phyloP scores from a whole-genome alignment of 2,113 vertebrate genomes.

The Gallinago jamesoni region DNA sequence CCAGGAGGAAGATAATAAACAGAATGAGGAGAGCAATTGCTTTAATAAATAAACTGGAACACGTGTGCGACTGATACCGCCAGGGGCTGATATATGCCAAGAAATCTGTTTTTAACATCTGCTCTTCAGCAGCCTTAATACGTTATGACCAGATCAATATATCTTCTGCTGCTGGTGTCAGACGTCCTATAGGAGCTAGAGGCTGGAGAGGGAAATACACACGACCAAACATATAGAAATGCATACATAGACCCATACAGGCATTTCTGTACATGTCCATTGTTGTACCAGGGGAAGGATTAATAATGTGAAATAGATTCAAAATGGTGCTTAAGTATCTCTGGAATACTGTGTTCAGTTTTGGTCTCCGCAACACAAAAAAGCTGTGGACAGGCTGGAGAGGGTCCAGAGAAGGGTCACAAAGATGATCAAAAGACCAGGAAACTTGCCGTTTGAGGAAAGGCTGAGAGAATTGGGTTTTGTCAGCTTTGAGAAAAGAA shows the following conservation, averaged over 20 bases:
- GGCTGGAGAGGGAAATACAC: not conserved
- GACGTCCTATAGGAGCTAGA: slow-evolving; percentile 8
- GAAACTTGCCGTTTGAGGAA: not conserved
- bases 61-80: slow-evolving; percentile 27
- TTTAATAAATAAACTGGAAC: slow-evolving; percentile 58
- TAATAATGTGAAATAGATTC: slow-evolving; percentile 55
- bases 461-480: not conserved
- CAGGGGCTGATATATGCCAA: slow-evolving; percentile 38
- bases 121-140: slow-evolving; percentile 67
- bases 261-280: not conserved
- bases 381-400: not conserved
- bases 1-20: slow-evolving; percentile 56
- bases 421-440: not conserved
- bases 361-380: not conserved
- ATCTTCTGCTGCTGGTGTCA: slow-evolving; percentile 53
- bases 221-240: not conserved
- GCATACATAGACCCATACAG: not conserved
- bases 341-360: not conserved
- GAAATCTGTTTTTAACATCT: slow-evolving; percentile 66
- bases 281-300: slow-evolving; percentile 4
- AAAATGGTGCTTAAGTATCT: slow-evolving; percentile 33
- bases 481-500: not conserved
- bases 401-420: not conserved
- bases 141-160: slow-evolving; percentile 63
- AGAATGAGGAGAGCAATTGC: slow-evolving; percentile 48